These are phyloP conservation scores for Babylonia areolata DNA, from an alignment of 1,140 invertebrate species.

Conservation along the genomic window DNA sequence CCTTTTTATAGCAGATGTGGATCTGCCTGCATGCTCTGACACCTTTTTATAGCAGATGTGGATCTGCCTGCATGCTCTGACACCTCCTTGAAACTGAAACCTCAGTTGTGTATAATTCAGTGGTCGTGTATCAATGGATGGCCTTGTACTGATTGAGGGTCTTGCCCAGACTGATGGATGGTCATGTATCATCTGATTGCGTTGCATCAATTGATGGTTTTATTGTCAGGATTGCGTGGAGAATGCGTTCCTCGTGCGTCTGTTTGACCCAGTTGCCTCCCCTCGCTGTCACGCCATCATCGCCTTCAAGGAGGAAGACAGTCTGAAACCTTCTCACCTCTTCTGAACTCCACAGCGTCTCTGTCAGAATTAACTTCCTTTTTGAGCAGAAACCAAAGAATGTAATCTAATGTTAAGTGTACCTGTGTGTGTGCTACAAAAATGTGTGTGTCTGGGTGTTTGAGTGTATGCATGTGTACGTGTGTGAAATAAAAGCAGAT, in stretches of 20 bases:
- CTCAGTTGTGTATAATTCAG: too few relatives aligned
- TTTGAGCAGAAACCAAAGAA: not conserved
- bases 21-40: too few relatives aligned
- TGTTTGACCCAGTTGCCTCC: conserved; percentile 70
- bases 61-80: too few relatives aligned
- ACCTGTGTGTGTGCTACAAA: not conserved
- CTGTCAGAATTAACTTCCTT: not conserved
- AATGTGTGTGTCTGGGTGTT: not conserved
- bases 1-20: too few relatives aligned
- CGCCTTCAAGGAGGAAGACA: conserved; percentile 50
- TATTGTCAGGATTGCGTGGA: conserved; percentile 51
- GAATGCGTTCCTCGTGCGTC: conserved; percentile 54
- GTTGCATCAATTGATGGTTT: not conserved
- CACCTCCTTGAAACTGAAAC: too few relatives aligned
- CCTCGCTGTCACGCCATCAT: conserved; percentile 69
- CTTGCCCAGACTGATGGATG: too few relatives aligned
- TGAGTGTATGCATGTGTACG: not conserved
- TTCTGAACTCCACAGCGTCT: too few relatives aligned
- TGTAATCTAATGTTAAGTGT: not conserved
- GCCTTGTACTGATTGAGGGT: too few relatives aligned
- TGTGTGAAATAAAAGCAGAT: not conserved
- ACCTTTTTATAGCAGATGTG: too few relatives aligned
- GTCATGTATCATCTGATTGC: not conserved
- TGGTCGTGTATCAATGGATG: too few relatives aligned
- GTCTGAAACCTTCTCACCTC: too few relatives aligned